Evolutionary conservation across 2,888 invertebrate genomes (phyloP).

Genomic region (Eremobia ochroleuca): DNA sequence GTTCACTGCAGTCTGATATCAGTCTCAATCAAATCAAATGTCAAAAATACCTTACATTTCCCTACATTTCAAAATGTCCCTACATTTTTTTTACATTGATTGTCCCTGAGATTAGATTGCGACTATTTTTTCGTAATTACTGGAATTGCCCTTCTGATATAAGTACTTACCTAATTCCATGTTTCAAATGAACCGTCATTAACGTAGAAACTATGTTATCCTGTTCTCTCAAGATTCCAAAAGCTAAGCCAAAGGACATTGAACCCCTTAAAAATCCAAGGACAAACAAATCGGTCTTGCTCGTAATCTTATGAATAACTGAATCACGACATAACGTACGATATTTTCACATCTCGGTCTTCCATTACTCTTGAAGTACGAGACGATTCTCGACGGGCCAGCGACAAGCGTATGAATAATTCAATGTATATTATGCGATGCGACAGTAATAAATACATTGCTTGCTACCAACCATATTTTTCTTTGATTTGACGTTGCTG

Average conservation of each 20-base stretch:
- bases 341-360: constrained; percentile 42
- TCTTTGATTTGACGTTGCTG: constrained; percentile 49
- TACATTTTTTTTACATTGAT: no score
- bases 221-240: background rate
- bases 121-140: no score
- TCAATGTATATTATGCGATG: constrained; percentile 72
- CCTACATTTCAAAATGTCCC: no score
- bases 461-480: constrained; percentile 38
- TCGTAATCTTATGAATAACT: constrained; percentile 34
- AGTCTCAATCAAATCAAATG: no score
- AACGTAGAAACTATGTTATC: background rate
- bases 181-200: background rate
- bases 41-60: no score
- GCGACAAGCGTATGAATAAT: constrained; percentile 73
- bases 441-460: constrained; percentile 69
- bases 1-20: no score
- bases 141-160: no score
- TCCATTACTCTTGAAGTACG: constrained; percentile 59
- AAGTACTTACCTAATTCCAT: background rate
- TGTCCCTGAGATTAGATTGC: no score
- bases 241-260: constrained; percentile 3
- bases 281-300: constrained; percentile 11
- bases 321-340: constrained; percentile 29
- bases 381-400: constrained; percentile 39
- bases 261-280: constrained; percentile 31